Conservation (phyloP, 2,113 vertebrate genomes). For the Agelaius tricolor region DNA sequence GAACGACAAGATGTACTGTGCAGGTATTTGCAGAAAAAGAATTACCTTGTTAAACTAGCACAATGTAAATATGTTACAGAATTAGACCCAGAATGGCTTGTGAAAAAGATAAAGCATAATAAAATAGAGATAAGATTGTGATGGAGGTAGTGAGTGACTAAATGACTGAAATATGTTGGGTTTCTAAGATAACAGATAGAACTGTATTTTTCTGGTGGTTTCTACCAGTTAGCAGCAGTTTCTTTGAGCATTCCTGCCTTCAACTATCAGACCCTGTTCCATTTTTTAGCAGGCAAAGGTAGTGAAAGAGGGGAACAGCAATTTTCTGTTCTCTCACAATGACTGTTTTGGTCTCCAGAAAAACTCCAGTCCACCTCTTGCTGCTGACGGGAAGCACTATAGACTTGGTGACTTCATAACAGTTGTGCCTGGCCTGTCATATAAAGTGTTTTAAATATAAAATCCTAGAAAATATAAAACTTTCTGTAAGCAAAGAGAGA, state of each 20-base stretch:
- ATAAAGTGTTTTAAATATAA: neutral
- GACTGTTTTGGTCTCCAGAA: neutral
- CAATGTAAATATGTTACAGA: neutral
- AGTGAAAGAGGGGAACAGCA: neutral
- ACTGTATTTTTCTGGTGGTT: neutral
- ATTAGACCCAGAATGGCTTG: neutral
- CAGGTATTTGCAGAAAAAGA: neutral
- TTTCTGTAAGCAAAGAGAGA: neutral
- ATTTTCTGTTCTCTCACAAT: neutral
- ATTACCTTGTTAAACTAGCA: neutral
- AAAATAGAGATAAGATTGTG: conserved; percentile 7
- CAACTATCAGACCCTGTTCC: neutral
- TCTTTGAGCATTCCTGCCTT: neutral
- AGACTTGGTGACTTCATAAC: neutral
- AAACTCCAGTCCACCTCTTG: neutral
- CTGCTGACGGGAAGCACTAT: neutral
- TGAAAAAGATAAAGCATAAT: conserved; percentile 29
- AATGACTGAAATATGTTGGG: neutral
- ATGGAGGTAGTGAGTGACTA: neutral
- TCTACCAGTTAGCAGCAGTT: neutral
- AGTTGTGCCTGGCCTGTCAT: neutral
- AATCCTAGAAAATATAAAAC: neutral
- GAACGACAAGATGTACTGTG: neutral
- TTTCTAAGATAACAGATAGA: neutral
- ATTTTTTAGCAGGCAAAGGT: neutral